Evolutionary conservation across 2,113 vertebrate species (phyloP).

Genomic region (Galemys pyrenaicus): DNA sequence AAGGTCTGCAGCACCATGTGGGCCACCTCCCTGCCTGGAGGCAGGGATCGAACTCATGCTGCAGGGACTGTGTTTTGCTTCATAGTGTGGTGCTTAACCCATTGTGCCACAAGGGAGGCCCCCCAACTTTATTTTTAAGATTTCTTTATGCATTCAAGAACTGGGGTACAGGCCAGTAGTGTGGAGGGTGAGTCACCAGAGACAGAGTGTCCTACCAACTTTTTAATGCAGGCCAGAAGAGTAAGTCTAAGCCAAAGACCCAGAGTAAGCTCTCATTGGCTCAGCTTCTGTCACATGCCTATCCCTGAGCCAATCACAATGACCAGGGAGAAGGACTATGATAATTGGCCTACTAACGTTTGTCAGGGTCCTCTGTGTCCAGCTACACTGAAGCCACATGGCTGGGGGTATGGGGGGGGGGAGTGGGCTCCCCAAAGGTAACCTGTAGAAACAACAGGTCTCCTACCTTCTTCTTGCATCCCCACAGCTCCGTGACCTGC

Average conservation of each 20-base stretch:
- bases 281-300: not conserved
- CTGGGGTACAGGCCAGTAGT: no score
- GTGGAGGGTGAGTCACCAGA: no score
- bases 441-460: not conserved
- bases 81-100: no score
- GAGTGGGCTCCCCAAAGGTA: no score
- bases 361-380: not conserved
- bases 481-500: not conserved
- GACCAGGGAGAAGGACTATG: not conserved
- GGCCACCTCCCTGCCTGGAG: no score
- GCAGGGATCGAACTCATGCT: no score
- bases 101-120: no score
- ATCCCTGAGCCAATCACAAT: not conserved
- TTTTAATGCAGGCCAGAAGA: not conserved
- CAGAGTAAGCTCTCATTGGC: slow-evolving; percentile 20
- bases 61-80: no score
- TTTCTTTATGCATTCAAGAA: no score
- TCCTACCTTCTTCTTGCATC: not conserved
- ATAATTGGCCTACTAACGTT: not conserved
- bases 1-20: no score
- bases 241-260: not conserved
- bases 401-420: not conserved
- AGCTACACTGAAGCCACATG: not conserved
- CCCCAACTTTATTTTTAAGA: no score
- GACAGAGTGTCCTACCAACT: no score